These are phyloP conservation scores for Pelmatolapia mariae DNA, from an alignment of 2,113 vertebrate genomes.

Conservation along the genomic window DNA sequence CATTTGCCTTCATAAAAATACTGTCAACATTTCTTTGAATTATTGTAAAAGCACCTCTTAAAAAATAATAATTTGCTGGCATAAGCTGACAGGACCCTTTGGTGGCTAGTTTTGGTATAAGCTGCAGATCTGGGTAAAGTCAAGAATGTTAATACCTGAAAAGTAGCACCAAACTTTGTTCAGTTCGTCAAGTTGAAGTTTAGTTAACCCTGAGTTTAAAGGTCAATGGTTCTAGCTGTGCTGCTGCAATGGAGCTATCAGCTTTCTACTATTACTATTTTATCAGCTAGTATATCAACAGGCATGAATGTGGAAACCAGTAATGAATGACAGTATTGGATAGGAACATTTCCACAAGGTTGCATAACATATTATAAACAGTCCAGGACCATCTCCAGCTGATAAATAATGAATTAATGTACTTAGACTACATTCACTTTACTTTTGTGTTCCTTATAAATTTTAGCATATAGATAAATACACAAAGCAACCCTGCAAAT, in stretches of 20 bases:
- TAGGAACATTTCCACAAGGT: not conserved
- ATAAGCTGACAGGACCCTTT: not conserved
- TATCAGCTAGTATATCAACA: not conserved
- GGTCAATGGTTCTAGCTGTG: not conserved
- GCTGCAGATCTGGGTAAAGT: not conserved
- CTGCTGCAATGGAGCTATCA: not conserved
- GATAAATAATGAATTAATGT: not conserved
- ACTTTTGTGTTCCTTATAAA: not conserved
- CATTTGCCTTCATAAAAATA: not conserved
- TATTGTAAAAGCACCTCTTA: not conserved
- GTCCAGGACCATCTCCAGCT: not conserved
- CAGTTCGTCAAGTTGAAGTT: not conserved
- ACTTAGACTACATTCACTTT: not conserved
- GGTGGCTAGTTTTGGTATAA: not conserved
- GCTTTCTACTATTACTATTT: not conserved
- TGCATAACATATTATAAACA: not conserved
- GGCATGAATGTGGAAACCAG: not conserved
- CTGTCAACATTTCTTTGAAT: not conserved
- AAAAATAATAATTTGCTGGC: not conserved
- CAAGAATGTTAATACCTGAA: not conserved
- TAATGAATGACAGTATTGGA: not conserved
- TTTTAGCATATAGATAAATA: not conserved
- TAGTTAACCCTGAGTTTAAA: not conserved
- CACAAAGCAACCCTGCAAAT: not conserved
- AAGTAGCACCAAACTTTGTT: not conserved